These are phyloP conservation scores for Umimayanthus kanabou DNA, from an alignment of 92 coral and sea anemone genomes.

Conservation along the genomic window DNA sequence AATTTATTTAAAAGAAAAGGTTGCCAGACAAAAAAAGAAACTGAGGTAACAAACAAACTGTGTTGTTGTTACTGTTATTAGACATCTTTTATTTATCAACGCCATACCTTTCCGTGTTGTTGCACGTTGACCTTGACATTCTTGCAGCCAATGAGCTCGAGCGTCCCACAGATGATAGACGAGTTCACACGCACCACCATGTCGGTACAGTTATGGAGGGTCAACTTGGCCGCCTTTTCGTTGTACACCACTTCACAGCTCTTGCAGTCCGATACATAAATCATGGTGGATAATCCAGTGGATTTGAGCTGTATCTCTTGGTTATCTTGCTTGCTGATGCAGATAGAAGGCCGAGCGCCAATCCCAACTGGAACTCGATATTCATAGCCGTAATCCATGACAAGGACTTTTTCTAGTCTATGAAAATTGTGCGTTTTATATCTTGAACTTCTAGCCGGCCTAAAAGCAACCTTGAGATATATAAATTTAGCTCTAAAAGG, in stretches of 20 bases:
- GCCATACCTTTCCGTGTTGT: not conserved
- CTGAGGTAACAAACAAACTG: no score
- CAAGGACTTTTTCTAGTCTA: no score
- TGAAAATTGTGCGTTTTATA: no score
- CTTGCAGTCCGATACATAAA: not conserved
- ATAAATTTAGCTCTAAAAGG: no score
- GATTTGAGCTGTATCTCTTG: not conserved
- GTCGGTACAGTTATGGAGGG: not conserved
- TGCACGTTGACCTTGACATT: not conserved
- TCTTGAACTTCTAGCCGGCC: no score
- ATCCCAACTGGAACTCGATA: not conserved
- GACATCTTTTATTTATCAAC: no score
- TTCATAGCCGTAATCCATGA: no score
- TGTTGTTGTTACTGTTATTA: no score
- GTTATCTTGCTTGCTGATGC: constrained; percentile 2
- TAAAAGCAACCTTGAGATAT: no score
- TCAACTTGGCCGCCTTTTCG: not conserved
- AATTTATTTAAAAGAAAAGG: no score
- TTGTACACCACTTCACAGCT: not conserved
- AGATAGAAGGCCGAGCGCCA: not conserved
- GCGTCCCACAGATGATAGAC: not conserved
- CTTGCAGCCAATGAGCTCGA: constrained; percentile 8
- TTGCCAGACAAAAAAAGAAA: no score
- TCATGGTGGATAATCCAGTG: not conserved
- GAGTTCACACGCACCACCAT: not conserved